Base-by-base conservation (phyloP, 2,888 invertebrate species). In the Rhingia rostrata region DNA sequence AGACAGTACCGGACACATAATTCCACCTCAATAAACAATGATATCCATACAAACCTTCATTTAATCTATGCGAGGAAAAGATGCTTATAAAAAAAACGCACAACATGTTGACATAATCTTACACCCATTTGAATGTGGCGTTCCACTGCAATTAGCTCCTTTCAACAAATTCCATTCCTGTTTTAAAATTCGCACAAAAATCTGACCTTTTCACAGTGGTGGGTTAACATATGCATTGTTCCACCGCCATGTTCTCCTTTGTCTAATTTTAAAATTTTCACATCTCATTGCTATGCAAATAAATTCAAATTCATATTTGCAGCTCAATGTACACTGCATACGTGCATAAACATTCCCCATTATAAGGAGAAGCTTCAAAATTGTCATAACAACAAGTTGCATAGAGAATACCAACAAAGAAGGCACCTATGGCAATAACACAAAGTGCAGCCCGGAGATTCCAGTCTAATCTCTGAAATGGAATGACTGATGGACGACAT, bases 311-410 rank as follows among this genome's bases (percentile, higher is more conserved):
- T 45, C 6, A 6, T 6, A 45, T 45, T 45, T 12, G n/a, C 12
- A 45, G 2, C 43, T 3, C 12, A 45, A 6, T 14, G 12, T n/a
- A 22, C 22, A 22, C 22, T 22, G 22, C 22, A 22, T 22, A 22
- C 22, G 22, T 2, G 22, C 22, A 22, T 22, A 22, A 22, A 22
- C 22, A 22, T 22, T 22, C 22, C 22, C 22, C 2, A 22, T 22
- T 22, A 22, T 22, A 22, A 22, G 22, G 22, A 45, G 12, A 45
- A 45, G 45, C 45, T 45, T 45, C 1, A 12, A 5, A 9, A 2
- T 45, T 51, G 51, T 51, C 30, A 51, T 41, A 41, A 51, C 30
- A 51, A 51, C 51, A 51, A 51, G 51, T 51, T 51, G 51, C 51
- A 51, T 22, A 4, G 30, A 4, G 51, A 30, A 30, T 3, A 30